Evolutionary conservation across 1,140 invertebrate species (phyloP), one percentile per base, ranked within the genome.

Genomic region (Conopomorpha cramerella): DNA sequence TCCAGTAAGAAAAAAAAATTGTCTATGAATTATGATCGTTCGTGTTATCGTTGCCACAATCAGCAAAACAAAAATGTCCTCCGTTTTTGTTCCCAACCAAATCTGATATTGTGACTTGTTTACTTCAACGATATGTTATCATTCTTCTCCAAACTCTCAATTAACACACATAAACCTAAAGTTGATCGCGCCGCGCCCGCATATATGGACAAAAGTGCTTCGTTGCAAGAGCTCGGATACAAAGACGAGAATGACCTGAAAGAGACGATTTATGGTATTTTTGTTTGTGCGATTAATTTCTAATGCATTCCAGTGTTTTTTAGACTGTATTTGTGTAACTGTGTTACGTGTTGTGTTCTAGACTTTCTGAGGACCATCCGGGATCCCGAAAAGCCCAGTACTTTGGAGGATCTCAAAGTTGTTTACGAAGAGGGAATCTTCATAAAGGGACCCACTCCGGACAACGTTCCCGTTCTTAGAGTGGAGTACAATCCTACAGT

Each of bases 401-500:
- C 90, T 0, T 77, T 94, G 36, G 91, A 93, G 66, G 88, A 94
- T 58, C 65, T 94, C 16, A 87, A 90, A 59, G 90, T 94, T 26
- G 86, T 94, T 18, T 90, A 90, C 43, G 90, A 93, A 70, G 89
- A 92, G 41, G 89, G 89, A 17, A 85, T 93, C 30, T 82, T 86
- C 51, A 86, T 89, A 45, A 82, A 82, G 46, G 73, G 80, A 29
- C 68, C 81, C 6, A 88, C 85, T 1, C 77, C 83, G 10, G 81
- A 81, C 23, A 84, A 84, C 55, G 79, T 84, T 14, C 84, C 79
- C 34, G 82, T 88, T 2, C 76, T 84, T 26, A 65, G 86, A 39
- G 86, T 96, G 25, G 90, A 93, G 68, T 93, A 93, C 53, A 92
- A 92, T 74, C 92, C 92, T 12, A 93, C 91, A 3, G 90, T 93